Evolutionary conservation across 2,797 vertebrate species (phyloP), one percentile per base, ranked within the genome.

Genomic region (Chiroxiphia lanceolata): DNA sequence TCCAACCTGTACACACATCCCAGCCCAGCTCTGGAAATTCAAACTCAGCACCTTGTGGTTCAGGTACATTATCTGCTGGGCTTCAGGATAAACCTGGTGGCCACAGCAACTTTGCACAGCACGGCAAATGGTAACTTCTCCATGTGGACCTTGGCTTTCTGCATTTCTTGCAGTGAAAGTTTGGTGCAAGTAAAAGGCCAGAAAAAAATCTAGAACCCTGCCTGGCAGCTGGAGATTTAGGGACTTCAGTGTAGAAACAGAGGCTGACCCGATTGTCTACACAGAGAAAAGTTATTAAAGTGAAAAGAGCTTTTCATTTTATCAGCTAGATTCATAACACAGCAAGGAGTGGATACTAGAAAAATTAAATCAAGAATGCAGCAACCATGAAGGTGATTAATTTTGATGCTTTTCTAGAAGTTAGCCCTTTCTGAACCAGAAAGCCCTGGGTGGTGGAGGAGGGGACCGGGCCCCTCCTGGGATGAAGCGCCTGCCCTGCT

Each of bases 281-380:
- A 34, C 38, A 91, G 72, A 57, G 82, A 81, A 74, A 83, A 93
- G 72, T 75, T 94, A 86, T 54, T 93, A 86, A 78, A 85, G 44
- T 48, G 87, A 68, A 75, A 78, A 92, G 31, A 77, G 44, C 51
- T 88, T 94, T 91, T 92, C 6, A 27, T 95, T 93, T 91, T 95
- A 72, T 92, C 76, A 61, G 27, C 79, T 80, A 65, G 85, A 93
- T 87, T 91, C 60, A 23, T 89, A 85, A 68, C 68, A 40, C 53
- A 72, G 51, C 27, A 59, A 83, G 57, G 69, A 96, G 57, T 57
- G 47, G 69, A 54, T 90, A 53, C 63, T 82, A 87, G 47, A 84
- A 94, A 77, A 96, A 78, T 82, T 84, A 76, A 91, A 91, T 75
- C 47, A 89, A 83, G 74, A 89, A 90, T 60, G 75, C 80, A 95